A percentile compares a stretch with the other conserved stretches of the same genome.
Evolutionary conservation across 2,888 invertebrate species (phyloP).

Genomic region (Netelia fuscicornis): DNA sequence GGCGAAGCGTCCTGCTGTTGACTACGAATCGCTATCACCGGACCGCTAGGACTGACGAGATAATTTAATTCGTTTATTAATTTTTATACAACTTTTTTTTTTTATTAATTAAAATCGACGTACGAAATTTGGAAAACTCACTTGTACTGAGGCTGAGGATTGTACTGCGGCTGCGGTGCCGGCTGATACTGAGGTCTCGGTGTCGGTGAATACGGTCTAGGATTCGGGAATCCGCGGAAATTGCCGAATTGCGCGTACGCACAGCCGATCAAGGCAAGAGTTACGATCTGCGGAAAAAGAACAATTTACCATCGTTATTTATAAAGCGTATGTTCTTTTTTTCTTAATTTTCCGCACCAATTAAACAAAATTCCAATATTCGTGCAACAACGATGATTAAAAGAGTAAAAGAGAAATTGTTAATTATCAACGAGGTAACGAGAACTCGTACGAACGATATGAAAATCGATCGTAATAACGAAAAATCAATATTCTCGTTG

Average conservation of each 20-base stretch:
- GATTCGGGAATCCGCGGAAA: slow-evolving; percentile 74
- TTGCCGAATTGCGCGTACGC: slow-evolving; percentile 78
- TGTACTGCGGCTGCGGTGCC: slow-evolving; percentile 57
- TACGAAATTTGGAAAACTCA: slow-evolving; percentile 45
- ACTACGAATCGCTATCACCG: slow-evolving; percentile 79
- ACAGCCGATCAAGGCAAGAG: slow-evolving; percentile 76
- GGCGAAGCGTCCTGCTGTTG: slow-evolving; percentile 79
- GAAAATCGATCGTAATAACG: slow-evolving; percentile 1
- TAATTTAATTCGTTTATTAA: background rate
- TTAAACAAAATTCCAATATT: background rate
- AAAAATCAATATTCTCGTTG: slow-evolving; percentile 22
- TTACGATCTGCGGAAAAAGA: slow-evolving; percentile 76
- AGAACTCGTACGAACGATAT: background rate
- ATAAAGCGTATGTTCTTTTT: slow-evolving; percentile 46
- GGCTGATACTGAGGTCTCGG: slow-evolving; percentile 75
- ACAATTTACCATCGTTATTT: background rate
- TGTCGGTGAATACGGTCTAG: slow-evolving; percentile 74
- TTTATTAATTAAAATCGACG: background rate
- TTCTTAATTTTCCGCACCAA: background rate
- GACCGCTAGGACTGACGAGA: slow-evolving; percentile 71
- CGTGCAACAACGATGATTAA: background rate
- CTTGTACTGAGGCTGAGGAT: slow-evolving; percentile 73
- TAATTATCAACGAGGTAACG: background rate
- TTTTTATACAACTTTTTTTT: no score
- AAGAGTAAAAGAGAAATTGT: background rate